Evolutionary conservation across 2,888 invertebrate species (phyloP), one percentile per base, ranked within the genome.

Genomic region (Boloria selene): DNA sequence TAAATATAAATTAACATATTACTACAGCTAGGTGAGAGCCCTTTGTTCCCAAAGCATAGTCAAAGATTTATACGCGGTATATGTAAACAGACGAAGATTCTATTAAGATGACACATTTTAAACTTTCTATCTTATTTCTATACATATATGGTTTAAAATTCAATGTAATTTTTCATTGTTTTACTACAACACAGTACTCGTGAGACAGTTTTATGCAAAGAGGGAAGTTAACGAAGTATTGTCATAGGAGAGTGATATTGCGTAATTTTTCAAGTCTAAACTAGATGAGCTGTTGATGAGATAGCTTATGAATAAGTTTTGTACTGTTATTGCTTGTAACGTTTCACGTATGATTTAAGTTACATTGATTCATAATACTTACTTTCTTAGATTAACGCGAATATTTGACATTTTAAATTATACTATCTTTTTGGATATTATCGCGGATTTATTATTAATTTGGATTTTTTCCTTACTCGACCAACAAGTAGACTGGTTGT

Each of bases 1-100:
- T 87, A 88, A 90, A 89, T 87, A 85, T 86, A 86, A 89, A 90
- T 91, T 91, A 91, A 89, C 89, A 90, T 91, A 89, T 87, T 86
- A 88, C 75, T 73, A 74, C 84, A 84, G 85, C 71, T 79, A 81
- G 81, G 83, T 80, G 84, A 82, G 82, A 74, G 77, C 74, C 81
- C 81, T 81, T 84, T 83, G 80, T 81, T 82, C 74, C 74, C 73
- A 80, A 85, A 87, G 77, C 76, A 79, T 79, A 74, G 75, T 76
- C 79, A 81, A 78, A 89, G 89, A 90, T 90, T 90, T 90, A 90
- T 75, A 74, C 71, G 68, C 64, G 63, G 50, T 88, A 81, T 85
- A 83, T 85, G 86, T 90, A 88, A 89, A 90, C 90, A 77, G 75
- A 75, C 75, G 45, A 70, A 71, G 72, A 67, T 58, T 38, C 66